Percentiles rank a stretch among this genome's conserved stretches.
phyloP scores from a whole-genome alignment of 2,797 vertebrate species.

The Gallinago stenura region DNA sequence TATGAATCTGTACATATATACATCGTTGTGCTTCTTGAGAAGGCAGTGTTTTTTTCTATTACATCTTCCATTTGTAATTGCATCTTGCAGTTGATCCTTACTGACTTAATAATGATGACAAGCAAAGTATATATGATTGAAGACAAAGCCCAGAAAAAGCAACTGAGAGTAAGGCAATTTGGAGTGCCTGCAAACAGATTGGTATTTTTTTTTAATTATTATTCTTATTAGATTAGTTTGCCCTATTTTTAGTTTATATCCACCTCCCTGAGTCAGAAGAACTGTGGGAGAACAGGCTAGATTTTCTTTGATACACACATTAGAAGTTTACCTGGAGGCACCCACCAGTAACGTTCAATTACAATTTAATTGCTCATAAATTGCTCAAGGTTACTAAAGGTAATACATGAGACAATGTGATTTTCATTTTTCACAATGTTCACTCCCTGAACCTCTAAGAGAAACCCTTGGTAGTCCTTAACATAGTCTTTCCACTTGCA shows the following conservation, averaged over 20 bases:
- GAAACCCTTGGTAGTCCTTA: not conserved
- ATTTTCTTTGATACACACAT: not conserved
- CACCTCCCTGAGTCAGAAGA: not conserved
- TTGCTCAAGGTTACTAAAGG: not conserved
- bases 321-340: not conserved
- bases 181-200: not conserved
- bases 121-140: not conserved
- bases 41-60: not conserved
- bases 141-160: not conserved
- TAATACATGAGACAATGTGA: not conserved
- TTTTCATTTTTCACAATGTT: not conserved
- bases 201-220: not conserved
- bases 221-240: not conserved
- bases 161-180: not conserved
- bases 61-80: not conserved
- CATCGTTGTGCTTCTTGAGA: not conserved
- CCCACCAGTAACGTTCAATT: not conserved
- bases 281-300: not conserved
- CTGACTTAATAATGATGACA: not conserved
- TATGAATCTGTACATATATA: not conserved
- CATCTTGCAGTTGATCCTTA: not conserved
- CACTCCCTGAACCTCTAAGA: not conserved
- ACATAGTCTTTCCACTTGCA: not conserved
- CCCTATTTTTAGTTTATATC: not conserved
- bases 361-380: not conserved